These are phyloP conservation scores for Daboia siamensis DNA, from an alignment of 2,113 vertebrate species.

Conservation along the genomic window DNA sequence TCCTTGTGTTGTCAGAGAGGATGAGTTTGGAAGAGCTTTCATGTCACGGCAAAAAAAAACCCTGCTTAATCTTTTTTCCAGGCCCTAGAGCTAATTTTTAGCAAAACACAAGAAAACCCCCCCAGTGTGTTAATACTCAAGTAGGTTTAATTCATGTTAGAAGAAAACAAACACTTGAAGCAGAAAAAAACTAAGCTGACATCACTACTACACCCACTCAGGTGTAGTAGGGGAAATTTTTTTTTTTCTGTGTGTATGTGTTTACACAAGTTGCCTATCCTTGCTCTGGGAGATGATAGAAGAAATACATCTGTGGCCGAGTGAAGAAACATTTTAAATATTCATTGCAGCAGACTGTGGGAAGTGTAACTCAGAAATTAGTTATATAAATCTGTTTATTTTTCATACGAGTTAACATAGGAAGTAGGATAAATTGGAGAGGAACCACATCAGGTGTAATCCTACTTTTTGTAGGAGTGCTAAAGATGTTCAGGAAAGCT, in stretches of 20 bases:
- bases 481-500: not conserved
- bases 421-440: not conserved
- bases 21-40: not conserved
- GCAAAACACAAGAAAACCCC: not conserved
- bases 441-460: not conserved
- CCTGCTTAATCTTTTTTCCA: not conserved
- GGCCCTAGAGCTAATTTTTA: not conserved
- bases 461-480: not conserved
- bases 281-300: not conserved
- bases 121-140: not conserved
- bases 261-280: not conserved
- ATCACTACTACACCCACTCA: not conserved
- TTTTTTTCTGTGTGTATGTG: not conserved
- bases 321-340: not conserved
- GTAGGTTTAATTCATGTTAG: not conserved
- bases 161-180: not conserved
- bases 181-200: not conserved
- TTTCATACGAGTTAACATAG: not conserved
- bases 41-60: not conserved
- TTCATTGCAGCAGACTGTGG: not conserved
- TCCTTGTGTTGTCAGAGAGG: not conserved
- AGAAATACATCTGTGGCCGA: not conserved
- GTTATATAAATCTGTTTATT: not conserved
- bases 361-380: not conserved
- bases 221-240: not conserved